Base-by-base conservation (phyloP, 2,113 vertebrate species). In the Furnarius figulus region DNA sequence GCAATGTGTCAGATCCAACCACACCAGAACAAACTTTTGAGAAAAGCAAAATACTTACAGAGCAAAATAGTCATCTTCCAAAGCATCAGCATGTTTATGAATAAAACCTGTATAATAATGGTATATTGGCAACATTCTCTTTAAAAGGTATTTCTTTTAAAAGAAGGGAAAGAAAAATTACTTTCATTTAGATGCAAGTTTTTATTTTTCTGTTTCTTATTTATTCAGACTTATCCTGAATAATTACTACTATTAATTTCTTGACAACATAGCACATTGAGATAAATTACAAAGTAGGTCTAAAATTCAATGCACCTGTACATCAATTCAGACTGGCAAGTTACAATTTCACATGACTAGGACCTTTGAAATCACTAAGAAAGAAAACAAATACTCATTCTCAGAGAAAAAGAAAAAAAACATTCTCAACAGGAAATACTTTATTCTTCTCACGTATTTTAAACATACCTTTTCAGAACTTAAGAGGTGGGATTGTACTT, bases 91-190 rank as follows among this genome's bases (percentile, higher is more conserved):
- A 85, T 97, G 97, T 94, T 97, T 85, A 90, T 14, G 95, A 96
- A 98, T 95, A 65, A 97, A 96, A 92, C 78, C 86, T 96, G 97
- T 96, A 95, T 98, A 98, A 88, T 93, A 95, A 91, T 96, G 95
- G 96, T 97, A 98, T 96, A 98, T 92, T 94, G 97, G 97, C 66
- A 59, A 96, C 75, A 98, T 95, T 98, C 95, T 97, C 92, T 98
- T 98, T 95, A 98, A 94, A 50, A 98, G 95, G 91, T 98, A 98
- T 97, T 97, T 98, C 98, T 98, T 97, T 93, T 90, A 98, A 95
- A 90, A 98, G 93, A 83, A 97, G 74, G 82, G 56, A 94, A 86
- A 91, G 56, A 95, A 73, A 94, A 96, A 79, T 65, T 93, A 90
- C 40, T 95, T 94, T 88, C 8, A 47, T 94, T 93, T 86, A 93